Conservation (phyloP, 2,888 invertebrate genomes). For the Dilophus febrilis region DNA sequence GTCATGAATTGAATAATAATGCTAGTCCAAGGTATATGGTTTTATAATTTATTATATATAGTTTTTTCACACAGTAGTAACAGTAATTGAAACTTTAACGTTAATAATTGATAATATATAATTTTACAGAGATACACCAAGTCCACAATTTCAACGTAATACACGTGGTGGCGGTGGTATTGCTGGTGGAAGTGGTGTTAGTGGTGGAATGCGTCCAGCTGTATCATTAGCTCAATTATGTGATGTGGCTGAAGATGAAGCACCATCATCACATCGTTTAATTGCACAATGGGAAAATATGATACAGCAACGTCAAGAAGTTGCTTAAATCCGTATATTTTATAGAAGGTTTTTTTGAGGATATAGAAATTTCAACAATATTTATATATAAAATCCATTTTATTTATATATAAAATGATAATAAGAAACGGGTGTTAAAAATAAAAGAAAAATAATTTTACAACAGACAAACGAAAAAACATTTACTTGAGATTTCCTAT, state of each 20-base stretch:
- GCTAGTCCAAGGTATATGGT: conserved; percentile 11
- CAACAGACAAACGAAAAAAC: too few species aligned
- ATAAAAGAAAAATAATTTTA: too few species aligned
- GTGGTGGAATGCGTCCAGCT: conserved; percentile 42
- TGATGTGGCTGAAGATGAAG: conserved; percentile 45
- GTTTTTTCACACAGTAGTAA: not conserved
- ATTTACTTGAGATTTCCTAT: too few species aligned
- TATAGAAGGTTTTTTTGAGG: too few species aligned
- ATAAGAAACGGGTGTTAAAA: too few species aligned
- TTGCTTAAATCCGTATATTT: too few species aligned
- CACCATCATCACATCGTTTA: conserved; percentile 50
- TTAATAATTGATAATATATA: not conserved
- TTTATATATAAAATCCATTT: too few species aligned
- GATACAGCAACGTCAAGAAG: conserved; percentile 36
- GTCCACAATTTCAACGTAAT: conserved; percentile 17
- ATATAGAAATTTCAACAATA: too few species aligned
- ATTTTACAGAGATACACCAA: conserved; percentile 17
- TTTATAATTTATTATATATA: not conserved
- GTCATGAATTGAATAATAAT: conserved; percentile 35
- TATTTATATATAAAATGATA: too few species aligned
- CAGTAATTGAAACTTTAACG: not conserved
- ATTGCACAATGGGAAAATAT: conserved; percentile 71
- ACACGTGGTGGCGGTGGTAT: too few species aligned
- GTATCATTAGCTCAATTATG: conserved; percentile 51
- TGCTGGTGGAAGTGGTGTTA: conserved; percentile 13